Base-by-base conservation (phyloP, 2,113 vertebrate species). In the Spermophilus dauricus region DNA sequence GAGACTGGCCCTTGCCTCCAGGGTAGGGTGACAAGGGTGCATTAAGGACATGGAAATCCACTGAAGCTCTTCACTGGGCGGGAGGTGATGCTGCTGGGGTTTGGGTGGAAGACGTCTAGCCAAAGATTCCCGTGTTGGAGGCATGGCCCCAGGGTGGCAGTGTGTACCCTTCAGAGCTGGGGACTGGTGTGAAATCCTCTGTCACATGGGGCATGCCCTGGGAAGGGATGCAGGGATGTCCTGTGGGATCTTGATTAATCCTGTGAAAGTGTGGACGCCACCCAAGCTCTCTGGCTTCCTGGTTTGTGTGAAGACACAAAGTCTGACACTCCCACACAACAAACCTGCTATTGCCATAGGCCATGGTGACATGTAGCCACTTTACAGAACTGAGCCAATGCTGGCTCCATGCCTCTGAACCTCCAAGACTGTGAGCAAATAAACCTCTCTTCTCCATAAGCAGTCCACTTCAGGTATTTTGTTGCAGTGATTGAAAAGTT, bases 21-120 rank as follows among this genome's bases (percentile, higher is more conserved):
- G 2, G 24, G 16, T 39, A 39, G 3, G 26, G 2, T 28, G 13
- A 72, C 3, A 0, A 34, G 26, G 24, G 24, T 24, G 22, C n/a
- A 4, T 17, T n/a, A 28, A 42, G 20, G 58, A 70, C 32, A 63
- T 14, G 34, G 58, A 42, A 92, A 30, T 0, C 37, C n/a, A 42
- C 0, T 22, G n/a, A 61, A 58, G 75, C 48, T 70, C 76, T 48
- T 45, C 14, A 83, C 30, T 5, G 34, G 26, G 18, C 8, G 5
- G 5, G 4, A 20, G 8, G 7, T 20, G 37, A 17, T 12, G 51
- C 37, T 26, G 26, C 11, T 72, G 6, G 14, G 13, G 39, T 22
- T 63, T 39, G 5, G 28, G 30, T 39, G 18, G 45, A 18, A 13
- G n/a, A 42, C 10, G 65, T n/a, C 11, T 18, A 16, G 2, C 20